Percentiles rank a stretch among this genome's conserved stretches.
Conservation (phyloP, 1,140 invertebrate species). For the Aphis craccivora region DNA sequence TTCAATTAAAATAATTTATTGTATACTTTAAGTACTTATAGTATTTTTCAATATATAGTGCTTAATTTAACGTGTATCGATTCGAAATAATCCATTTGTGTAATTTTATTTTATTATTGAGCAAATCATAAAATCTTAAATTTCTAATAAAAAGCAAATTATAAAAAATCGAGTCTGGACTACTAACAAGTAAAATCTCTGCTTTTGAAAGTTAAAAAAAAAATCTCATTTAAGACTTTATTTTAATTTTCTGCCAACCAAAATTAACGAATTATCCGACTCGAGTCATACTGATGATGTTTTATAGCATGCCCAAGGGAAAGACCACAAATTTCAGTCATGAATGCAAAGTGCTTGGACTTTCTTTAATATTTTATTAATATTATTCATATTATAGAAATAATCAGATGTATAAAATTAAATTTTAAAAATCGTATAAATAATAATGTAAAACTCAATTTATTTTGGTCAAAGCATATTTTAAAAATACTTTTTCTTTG, state of each 20-base stretch:
- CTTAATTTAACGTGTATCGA: no score
- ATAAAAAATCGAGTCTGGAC: background rate
- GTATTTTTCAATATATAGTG: no score
- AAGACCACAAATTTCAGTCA: background rate
- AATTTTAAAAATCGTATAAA: background rate
- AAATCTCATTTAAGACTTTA: background rate
- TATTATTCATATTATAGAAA: background rate
- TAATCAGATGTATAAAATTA: background rate
- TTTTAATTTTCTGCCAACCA: conserved; percentile 26
- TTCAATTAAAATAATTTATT: no score
- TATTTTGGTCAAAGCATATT: background rate
- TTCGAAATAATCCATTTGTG: background rate
- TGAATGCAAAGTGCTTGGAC: background rate
- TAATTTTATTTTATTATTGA: background rate
- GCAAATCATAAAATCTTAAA: background rate
- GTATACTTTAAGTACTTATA: no score
- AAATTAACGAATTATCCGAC: background rate
- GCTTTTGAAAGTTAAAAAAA: background rate
- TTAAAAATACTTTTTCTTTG: background rate
- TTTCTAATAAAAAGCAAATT: background rate
- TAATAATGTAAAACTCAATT: background rate
- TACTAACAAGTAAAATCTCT: background rate
- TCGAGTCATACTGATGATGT: background rate
- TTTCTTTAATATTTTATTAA: conserved; percentile 10
- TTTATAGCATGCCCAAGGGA: background rate